Evolutionary conservation across 2,113 vertebrate genomes (phyloP).

Genomic region (Laticauda laticaudata): DNA sequence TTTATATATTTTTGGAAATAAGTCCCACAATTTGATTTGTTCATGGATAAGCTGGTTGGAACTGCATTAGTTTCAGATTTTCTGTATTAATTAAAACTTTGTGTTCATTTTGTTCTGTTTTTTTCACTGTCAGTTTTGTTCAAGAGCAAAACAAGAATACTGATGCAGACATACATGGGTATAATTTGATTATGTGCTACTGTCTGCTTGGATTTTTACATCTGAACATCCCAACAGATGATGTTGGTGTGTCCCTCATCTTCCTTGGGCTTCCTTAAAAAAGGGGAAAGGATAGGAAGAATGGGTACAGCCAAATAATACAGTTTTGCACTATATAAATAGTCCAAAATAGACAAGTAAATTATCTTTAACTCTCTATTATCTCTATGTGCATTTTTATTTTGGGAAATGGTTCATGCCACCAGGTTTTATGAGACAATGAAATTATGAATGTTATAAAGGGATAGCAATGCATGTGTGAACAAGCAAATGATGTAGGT

Average conservation of each 20-base stretch:
- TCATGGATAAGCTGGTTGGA: not conserved
- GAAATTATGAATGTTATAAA: not conserved
- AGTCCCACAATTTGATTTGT: not conserved
- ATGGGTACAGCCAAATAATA: not conserved
- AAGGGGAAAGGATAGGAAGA: not conserved
- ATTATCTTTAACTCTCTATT: not conserved
- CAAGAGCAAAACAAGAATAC: not conserved
- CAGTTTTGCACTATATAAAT: not conserved
- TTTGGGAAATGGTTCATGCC: not conserved
- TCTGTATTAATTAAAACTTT: not conserved
- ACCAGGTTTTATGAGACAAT: not conserved
- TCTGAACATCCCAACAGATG: not conserved
- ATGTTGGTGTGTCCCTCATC: not conserved
- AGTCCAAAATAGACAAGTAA: not conserved
- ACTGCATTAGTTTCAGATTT: not conserved
- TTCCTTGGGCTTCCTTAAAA: not conserved
- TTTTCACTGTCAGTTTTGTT: not conserved
- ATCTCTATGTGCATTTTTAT: not conserved
- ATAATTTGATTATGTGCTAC: not conserved
- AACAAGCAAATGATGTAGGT: not conserved
- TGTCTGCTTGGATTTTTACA: not conserved
- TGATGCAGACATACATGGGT: not conserved
- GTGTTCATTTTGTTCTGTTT: not conserved
- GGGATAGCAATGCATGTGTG: not conserved
- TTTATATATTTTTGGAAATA: not conserved